A percentile compares a stretch with the other conserved stretches of the same genome.
phyloP scores from a whole-genome alignment of 2,797 vertebrate genomes.

The Podargus strigoides region DNA sequence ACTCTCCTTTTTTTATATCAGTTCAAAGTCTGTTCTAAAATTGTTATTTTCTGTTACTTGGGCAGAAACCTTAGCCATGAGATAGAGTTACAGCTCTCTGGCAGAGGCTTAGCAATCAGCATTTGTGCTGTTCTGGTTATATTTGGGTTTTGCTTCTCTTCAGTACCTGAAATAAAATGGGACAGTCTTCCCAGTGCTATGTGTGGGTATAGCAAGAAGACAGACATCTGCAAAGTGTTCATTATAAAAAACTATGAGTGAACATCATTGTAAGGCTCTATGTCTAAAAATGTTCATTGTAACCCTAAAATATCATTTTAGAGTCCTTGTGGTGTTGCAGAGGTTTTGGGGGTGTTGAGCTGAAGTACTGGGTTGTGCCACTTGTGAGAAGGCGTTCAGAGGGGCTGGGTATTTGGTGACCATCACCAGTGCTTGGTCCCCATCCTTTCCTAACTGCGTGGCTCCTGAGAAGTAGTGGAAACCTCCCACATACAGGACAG shows the following conservation, averaged over 20 bases:
- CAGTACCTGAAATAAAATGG: not conserved
- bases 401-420: not conserved
- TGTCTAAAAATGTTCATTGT: not conserved
- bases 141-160: not conserved
- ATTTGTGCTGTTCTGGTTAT: not conserved
- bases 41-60: not conserved
- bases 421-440: not conserved
- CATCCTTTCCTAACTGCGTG: not conserved
- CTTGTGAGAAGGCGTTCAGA: not conserved
- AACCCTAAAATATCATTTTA: not conserved
- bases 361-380: not conserved
- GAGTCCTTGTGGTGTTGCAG: not conserved
- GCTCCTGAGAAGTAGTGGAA: not conserved
- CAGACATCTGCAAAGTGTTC: rapidly evolving
- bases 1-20: not conserved
- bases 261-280: not conserved
- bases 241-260: not conserved
- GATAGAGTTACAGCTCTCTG: not conserved
- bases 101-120: not conserved
- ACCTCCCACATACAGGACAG: rapidly evolving
- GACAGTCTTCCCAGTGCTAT: not conserved
- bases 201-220: not conserved
- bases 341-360: not conserved
- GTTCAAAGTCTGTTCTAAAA: not conserved
- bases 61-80: not conserved